A percentile compares a stretch with the other conserved stretches of the same genome.
These are phyloP conservation scores for Tethea ocularis DNA, from an alignment of 2,888 invertebrate species.

Conservation along the genomic window DNA sequence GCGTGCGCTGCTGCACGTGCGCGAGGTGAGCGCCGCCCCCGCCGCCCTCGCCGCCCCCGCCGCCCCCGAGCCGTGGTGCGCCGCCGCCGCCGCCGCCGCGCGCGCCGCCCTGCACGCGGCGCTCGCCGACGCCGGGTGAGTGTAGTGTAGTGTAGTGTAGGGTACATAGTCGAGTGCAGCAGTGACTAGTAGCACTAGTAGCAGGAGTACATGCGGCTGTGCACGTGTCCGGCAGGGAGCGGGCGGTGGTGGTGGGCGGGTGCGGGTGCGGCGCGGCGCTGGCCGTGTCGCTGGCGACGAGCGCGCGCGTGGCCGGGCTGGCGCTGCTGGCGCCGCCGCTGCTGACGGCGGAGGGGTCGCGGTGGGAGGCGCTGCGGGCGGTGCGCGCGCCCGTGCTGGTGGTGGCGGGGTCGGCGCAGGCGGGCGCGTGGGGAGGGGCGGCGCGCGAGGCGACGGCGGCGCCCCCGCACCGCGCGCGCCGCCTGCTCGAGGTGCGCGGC, in stretches of 20 bases:
- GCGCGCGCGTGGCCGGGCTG: slow-evolving; percentile 73
- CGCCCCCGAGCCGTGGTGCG: slow-evolving; percentile 55
- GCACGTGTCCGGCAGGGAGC: too few relatives aligned
- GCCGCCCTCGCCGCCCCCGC: slow-evolving; percentile 18
- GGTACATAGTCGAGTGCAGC: too few relatives aligned
- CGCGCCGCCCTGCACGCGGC: slow-evolving; percentile 54
- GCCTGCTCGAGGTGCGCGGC: slow-evolving; percentile 4
- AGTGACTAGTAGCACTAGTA: too few relatives aligned
- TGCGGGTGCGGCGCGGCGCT: slow-evolving; percentile 40
- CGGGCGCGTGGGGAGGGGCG: slow-evolving; percentile 61
- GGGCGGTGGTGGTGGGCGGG: slow-evolving; percentile 31
- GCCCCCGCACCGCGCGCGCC: slow-evolving; percentile 35
- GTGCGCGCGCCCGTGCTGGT: slow-evolving; percentile 44
- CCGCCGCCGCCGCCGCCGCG: slow-evolving; percentile 41
- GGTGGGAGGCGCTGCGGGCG: slow-evolving; percentile 85
- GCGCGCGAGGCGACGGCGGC: slow-evolving; percentile 39
- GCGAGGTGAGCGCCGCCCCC: slow-evolving; percentile 44
- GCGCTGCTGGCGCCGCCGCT: slow-evolving; percentile 88
- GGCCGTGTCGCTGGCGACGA: slow-evolving; percentile 17
- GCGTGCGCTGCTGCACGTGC: slow-evolving; percentile 46
- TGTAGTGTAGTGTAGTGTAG: too few relatives aligned
- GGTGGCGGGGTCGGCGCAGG: slow-evolving; percentile 28
- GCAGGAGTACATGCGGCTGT: too few relatives aligned
- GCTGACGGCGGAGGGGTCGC: slow-evolving; percentile 85
- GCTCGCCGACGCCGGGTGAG: slow-evolving; percentile 56